Evolutionary conservation across 2,888 invertebrate genomes (phyloP), one percentile per base, ranked within the genome.

Genomic region (Phytoseiulus persimilis): DNA sequence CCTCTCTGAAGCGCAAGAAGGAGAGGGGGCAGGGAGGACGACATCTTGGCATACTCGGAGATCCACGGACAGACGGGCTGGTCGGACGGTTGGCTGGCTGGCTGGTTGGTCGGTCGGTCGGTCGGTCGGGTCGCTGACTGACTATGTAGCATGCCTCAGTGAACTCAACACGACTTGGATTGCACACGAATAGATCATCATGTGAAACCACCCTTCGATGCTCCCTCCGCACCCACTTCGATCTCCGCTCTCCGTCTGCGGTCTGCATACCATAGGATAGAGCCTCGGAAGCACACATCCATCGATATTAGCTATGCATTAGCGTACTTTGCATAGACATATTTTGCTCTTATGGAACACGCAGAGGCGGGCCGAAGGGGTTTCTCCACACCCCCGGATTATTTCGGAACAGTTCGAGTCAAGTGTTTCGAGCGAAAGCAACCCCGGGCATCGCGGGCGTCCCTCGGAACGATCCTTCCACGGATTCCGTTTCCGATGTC

Each of bases 221-320:
- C 23, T 65, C 65, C 65, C 65, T 65, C 14, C 65, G 65, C 65
- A 65, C 65, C 65, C 65, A 65, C 65, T 65, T 28, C 65, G 65
- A 65, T 65, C 14, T 65, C 9, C 65, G 65, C 28, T 65, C 14
- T 65, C 65, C 65, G 65, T 65, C 65, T 65, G 65, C 65, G 65
- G 65, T 65, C 14, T 87, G 31, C 87, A 39, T 32, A 33, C 87
- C 33, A 87, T 39, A 14, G 33, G 32, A 84, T 84, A 31, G 39
- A 45, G n/a, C 18, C 87, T 32, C 33, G 33, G 32, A 18, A 5
- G 87, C 87, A 31, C 87, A 87, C 87, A 87, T 87, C 87, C 39
- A 87, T 33, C 87, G 87, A 32, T 87, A 87, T 87, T 87, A 87
- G 32, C 39, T 87, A 87, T 87, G 87, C 87, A 87, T 87, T 87